Evolutionary conservation across 2,113 vertebrate genomes (phyloP).

Genomic region (Microtus ochrogaster): DNA sequence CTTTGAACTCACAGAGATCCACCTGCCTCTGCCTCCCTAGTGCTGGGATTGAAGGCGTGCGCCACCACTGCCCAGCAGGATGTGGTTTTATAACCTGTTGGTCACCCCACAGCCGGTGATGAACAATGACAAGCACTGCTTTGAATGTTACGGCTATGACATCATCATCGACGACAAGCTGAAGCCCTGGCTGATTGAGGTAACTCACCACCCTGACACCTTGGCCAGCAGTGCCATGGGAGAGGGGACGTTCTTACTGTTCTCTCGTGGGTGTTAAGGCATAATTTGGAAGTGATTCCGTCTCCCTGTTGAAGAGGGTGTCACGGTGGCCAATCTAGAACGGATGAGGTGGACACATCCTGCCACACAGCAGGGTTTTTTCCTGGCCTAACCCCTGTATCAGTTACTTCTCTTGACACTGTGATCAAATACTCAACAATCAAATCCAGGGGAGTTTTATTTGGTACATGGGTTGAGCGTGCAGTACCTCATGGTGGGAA

Average conservation of each 20-base stretch:
- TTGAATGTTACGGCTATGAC: conserved; percentile 99
- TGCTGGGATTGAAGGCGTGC: neutral
- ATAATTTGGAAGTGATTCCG: neutral
- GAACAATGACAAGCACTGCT: conserved; percentile 99
- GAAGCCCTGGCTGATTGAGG: conserved; percentile 99
- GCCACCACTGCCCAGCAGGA: neutral
- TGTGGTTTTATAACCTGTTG: fast-evolving
- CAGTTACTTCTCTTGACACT: neutral
- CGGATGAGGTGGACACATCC: fast-evolving
- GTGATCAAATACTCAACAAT: neutral
- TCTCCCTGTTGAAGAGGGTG: neutral
- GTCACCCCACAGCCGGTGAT: conserved; percentile 92
- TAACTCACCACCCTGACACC: conserved; percentile 72
- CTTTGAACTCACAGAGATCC: neutral
- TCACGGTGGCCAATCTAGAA: neutral
- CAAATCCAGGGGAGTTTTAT: neutral
- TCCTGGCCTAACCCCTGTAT: neutral
- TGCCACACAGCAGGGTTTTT: neutral
- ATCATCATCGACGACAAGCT: conserved; percentile 98
- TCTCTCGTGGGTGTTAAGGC: neutral
- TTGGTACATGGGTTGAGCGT: neutral
- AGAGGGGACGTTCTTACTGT: fast-evolving
- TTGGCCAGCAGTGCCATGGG: neutral
- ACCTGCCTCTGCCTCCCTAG: neutral
- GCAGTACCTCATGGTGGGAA: neutral